Base-by-base conservation (phyloP, 53 echinoderm and acorn worm genomes). In the Hippasteria phrygiana region DNA sequence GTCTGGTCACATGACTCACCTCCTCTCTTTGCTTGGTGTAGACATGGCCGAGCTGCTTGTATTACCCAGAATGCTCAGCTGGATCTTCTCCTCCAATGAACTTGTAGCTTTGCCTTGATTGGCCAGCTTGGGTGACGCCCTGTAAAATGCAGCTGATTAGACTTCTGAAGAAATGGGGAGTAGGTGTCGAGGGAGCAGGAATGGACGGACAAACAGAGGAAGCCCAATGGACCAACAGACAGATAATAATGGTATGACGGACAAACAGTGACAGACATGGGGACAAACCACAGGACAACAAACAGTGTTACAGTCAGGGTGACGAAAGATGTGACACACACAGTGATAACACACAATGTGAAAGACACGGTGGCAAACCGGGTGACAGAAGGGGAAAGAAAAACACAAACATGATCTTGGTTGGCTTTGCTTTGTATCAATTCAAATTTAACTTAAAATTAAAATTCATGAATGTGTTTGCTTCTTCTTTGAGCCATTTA, bases 1-100 rank as follows among this genome's bases (percentile, higher is more conserved):
- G 14, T 33, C 33, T 16, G 34, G 69, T 36, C 69, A 33, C 69
- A 2, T 75, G n/a, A 87, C 83, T 82, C 88, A 95, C 95, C 91
- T 95, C 55, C 88, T 83, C 8, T 87, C 88, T 36, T 62, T 91
- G 18, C 14, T 66, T 12, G 88, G 88, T 34, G 70, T 74, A 26
- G 56, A 71, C 78, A 67, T 62, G 10, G 72, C 86, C 6, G 76
- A 74, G 47, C 24, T 46, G 39, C 17, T 38, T 5, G 55, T 47
- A 81, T 86, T 65, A 47, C 95, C 95, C 95, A 95, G 75, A 48
- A 96, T 75, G 85, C 90, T 90, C 13, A 83, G 77, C 89, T 92
- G 88, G 38, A 96, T 85, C 63, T 93, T 96, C 38, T 90, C 86
- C 78, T 96, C 96, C 75, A 96, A 78, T 7, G 79, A 55, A 18